These are phyloP conservation scores for Pseudopodoces humilis DNA, from an alignment of 2,113 vertebrate species.

Conservation along the genomic window DNA sequence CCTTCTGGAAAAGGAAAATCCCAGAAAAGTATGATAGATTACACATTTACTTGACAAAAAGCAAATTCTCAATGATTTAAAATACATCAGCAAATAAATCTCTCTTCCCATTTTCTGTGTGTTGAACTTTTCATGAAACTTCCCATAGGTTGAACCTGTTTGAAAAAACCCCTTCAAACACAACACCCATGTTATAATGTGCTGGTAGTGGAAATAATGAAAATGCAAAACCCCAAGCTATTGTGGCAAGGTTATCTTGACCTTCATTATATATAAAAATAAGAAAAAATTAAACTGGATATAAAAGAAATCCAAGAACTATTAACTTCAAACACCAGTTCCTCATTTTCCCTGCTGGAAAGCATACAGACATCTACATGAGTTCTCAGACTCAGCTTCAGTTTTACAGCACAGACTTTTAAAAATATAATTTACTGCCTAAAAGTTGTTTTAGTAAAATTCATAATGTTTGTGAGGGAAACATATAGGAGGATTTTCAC, in stretches of 20 bases:
- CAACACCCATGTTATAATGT: neutral
- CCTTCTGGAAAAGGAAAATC: constrained; percentile 76
- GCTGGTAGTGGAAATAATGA: neutral
- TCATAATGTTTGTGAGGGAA: neutral
- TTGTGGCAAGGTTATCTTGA: neutral
- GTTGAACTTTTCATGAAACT: neutral
- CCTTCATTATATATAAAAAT: neutral
- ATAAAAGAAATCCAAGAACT: neutral
- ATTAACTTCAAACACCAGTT: neutral
- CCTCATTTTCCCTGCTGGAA: neutral
- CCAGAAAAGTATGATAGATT: constrained; percentile 13
- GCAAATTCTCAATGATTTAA: neutral
- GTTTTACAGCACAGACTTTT: neutral
- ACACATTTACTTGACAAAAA: neutral
- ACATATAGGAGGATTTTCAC: neutral
- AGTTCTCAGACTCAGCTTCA: neutral
- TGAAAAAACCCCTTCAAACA: fast-evolving
- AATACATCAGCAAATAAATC: neutral
- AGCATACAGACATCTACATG: neutral
- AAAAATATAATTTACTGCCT: neutral
- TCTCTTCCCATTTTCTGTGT: neutral
- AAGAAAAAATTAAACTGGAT: neutral
- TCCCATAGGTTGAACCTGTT: neutral
- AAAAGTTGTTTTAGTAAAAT: neutral
- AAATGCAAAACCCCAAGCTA: neutral